Percentiles rank a stretch among this genome's conserved stretches.
Evolutionary conservation across 2,113 vertebrate genomes (phyloP).

Genomic region (Amia ocellicauda): DNA sequence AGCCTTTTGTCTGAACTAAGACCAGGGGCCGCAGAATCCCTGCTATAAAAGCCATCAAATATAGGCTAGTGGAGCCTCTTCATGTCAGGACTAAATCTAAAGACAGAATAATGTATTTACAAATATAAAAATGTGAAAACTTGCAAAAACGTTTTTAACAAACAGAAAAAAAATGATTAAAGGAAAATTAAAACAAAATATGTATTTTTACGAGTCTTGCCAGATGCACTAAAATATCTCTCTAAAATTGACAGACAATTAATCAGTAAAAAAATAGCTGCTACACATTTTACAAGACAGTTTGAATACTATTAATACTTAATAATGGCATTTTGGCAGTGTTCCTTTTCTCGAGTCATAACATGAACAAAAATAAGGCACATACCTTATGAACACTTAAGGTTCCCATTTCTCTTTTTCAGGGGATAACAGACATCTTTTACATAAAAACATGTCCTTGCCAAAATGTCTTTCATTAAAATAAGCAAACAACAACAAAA

Average conservation of each 20-base stretch:
- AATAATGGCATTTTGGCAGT: constrained; percentile 73
- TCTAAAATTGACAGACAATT: constrained; percentile 51
- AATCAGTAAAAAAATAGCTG: constrained; percentile 40
- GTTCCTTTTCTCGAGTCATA: constrained; percentile 63
- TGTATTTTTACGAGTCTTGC: constrained; percentile 63
- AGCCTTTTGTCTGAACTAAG: constrained; percentile 65
- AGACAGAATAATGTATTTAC: constrained; percentile 87
- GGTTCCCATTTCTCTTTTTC: constrained; percentile 28
- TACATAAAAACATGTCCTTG: constrained; percentile 39
- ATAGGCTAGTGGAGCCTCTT: constrained; percentile 64
- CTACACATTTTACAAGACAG: constrained; percentile 50
- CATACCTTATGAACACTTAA: constrained; percentile 70
- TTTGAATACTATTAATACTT: constrained; percentile 55
- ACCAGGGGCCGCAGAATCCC: constrained; percentile 60
- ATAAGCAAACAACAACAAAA: constrained; percentile 45
- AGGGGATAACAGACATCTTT: constrained; percentile 31
- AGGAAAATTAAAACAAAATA: constrained; percentile 59
- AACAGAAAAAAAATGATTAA: constrained; percentile 57
- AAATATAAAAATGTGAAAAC: constrained; percentile 74
- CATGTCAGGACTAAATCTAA: constrained; percentile 78
- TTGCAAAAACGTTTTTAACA: constrained; percentile 51
- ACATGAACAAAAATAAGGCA: constrained; percentile 93
- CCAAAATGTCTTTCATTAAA: constrained; percentile 43
- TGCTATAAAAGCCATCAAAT: constrained; percentile 66
- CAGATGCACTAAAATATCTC: no score